Conservation (phyloP, 2,888 invertebrate species). For the Ochropleura plecta region DNA sequence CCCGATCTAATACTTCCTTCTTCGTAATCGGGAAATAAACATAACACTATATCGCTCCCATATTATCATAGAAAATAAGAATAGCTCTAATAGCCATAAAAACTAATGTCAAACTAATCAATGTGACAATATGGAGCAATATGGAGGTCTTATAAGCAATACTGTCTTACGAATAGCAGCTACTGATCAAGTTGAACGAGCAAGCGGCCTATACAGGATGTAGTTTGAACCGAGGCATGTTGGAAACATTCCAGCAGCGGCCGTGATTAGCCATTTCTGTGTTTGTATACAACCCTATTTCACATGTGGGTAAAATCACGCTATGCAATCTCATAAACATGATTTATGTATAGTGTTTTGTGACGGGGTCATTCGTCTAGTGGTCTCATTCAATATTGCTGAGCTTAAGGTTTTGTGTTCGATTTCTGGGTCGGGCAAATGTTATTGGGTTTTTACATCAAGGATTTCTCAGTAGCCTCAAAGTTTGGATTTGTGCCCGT, state of each 20-base stretch:
- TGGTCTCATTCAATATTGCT: no score
- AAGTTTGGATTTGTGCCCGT: no score
- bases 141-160: slow-evolving; percentile 37
- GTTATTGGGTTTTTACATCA: no score
- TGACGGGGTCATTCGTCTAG: no score
- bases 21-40: neutral
- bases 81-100: slow-evolving; percentile 45
- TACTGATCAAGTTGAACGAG: slow-evolving; percentile 25
- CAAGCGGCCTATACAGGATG: slow-evolving; percentile 22
- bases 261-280: slow-evolving; percentile 23
- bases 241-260: slow-evolving; percentile 42
- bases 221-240: slow-evolving; percentile 19
- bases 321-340: neutral
- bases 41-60: neutral
- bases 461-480: no score
- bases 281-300: neutral
- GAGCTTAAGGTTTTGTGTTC: no score
- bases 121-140: slow-evolving; percentile 25
- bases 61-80: slow-evolving; percentile 23
- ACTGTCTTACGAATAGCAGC: slow-evolving; percentile 37
- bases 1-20: neutral
- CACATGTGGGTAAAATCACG: neutral
- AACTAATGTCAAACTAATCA: slow-evolving; percentile 58
- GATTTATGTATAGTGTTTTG: neutral
- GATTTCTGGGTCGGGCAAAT: no score